Percentiles rank a stretch among this genome's conserved stretches.
Evolutionary conservation across 2,113 vertebrate species (phyloP).

Genomic region (Prionailurus bengalensis): DNA sequence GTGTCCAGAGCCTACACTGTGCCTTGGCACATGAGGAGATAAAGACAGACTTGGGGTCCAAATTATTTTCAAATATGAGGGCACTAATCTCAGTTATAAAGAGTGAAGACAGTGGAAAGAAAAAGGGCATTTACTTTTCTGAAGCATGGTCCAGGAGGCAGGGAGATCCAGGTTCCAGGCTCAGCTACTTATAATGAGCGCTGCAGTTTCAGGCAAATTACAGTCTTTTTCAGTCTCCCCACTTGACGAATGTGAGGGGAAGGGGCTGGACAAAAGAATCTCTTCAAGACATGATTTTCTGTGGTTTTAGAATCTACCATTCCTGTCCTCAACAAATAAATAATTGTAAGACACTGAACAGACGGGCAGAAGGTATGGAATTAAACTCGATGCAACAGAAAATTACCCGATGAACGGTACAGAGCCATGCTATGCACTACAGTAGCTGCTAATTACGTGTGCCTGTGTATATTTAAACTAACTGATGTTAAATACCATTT

Average conservation of each 20-base stretch:
- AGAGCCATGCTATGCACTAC: background rate
- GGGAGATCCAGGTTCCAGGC: background rate
- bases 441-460: background rate
- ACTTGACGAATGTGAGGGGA: conserved; percentile 22
- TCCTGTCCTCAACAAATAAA: background rate
- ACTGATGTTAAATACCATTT: conserved; percentile 33
- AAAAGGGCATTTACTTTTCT: conserved; percentile 6
- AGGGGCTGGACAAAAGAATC: background rate
- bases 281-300: conserved; percentile 31
- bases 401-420: background rate
- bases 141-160: background rate
- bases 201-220: background rate
- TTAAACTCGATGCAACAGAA: conserved; percentile 7
- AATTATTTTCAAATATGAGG: conserved; percentile 63
- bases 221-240: background rate
- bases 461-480: background rate
- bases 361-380: background rate
- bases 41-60: conserved; percentile 17
- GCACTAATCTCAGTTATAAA: conserved; percentile 26
- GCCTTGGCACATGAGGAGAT: conserved; percentile 19
- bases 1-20: conserved; percentile 17
- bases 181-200: background rate
- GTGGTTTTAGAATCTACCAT: background rate
- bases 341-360: conserved; percentile 36
- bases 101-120: background rate